Conservation (phyloP, 2,797 vertebrate species). For the Sorex maritimensis region DNA sequence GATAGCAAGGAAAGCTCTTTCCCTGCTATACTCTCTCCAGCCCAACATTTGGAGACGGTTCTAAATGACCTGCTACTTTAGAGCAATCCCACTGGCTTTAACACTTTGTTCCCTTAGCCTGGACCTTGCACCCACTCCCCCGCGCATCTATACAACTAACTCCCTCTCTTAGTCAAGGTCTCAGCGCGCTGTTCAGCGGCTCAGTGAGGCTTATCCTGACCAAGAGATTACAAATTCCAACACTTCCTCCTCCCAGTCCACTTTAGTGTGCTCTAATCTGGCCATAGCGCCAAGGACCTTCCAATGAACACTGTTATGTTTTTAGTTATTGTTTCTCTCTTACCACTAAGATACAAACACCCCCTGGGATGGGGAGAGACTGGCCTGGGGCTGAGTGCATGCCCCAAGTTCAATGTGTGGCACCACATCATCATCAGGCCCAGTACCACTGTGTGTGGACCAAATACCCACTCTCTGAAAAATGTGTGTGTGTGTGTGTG, state of each 20-base stretch:
- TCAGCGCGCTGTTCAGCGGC: neutral
- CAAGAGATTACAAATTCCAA: slow-evolving; percentile 29
- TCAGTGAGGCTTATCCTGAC: neutral
- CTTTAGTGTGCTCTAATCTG: slow-evolving; percentile 5
- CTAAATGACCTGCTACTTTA: neutral
- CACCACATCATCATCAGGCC: too few species aligned
- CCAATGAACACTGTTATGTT: neutral
- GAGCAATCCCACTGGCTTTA: slow-evolving; percentile 35
- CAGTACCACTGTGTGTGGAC: too few species aligned
- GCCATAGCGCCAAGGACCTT: neutral
- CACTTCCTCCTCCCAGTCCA: slow-evolving; percentile 4
- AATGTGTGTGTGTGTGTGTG: too few species aligned
- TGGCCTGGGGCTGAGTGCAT: too few species aligned
- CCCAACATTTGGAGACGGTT: neutral
- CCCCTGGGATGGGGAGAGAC: too few species aligned
- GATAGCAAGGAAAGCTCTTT: too few species aligned
- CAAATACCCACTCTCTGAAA: too few species aligned
- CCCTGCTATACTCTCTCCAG: too few species aligned
- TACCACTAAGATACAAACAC: neutral
- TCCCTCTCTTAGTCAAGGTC: neutral
- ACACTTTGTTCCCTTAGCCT: neutral
- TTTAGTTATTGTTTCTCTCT: neutral
- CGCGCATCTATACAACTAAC: neutral
- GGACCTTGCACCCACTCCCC: neutral
- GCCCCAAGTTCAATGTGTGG: too few species aligned